Base-by-base conservation (phyloP, 2,888 invertebrate genomes). In the Tetranychus truncatus region DNA sequence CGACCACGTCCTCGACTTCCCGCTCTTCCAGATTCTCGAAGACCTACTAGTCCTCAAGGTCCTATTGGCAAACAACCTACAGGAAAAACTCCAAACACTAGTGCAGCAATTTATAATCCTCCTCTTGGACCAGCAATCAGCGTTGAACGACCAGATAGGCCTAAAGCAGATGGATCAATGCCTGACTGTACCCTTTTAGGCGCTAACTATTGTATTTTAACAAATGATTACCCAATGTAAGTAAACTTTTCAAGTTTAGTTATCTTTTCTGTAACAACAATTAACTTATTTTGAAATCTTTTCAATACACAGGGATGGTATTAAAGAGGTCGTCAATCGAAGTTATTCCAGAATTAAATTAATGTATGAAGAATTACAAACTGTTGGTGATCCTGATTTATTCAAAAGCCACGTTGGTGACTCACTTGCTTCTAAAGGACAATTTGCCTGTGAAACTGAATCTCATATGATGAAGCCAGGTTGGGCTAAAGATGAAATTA, bases 401-500 rank as follows among this genome's bases (percentile, higher is more conserved):
- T 78, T 78, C 75, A 76, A 77, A 72, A 76, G 75, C 34, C 78
- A 79, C 5, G 76, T 77, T 15, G 77, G 77, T 0, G 76, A 79
- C 75, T 77, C 77, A 72, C 75, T 76, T 9, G 78, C 78, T 4
- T 77, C 78, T 0, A 46, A 77, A 45, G 78, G 78, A 9, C 77
- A 76, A 66, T 79, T 78, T 46, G 79, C 79, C 3, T 79, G 79
- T 67, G 77, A 78, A 66, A 78, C 78, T 9, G 73, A 78, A 46
- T 75, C 78, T 11, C 76, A 76, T 55, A 73, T 75, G 11, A 77
- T 79, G 77, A 76, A 78, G 69, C 78, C 78, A 6, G 79, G 79
- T 65, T 79, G 79, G 79, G 79, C 78, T 6, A 78, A 78, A 34
- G 78, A 79, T 15, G 78, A 75, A n/a, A 83, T 87, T n/a, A 78